Percentiles rank a stretch among this genome's conserved stretches.
These are phyloP conservation scores for Drosophila fuyamai DNA, from an alignment of 1,140 invertebrate genomes.

Conservation along the genomic window DNA sequence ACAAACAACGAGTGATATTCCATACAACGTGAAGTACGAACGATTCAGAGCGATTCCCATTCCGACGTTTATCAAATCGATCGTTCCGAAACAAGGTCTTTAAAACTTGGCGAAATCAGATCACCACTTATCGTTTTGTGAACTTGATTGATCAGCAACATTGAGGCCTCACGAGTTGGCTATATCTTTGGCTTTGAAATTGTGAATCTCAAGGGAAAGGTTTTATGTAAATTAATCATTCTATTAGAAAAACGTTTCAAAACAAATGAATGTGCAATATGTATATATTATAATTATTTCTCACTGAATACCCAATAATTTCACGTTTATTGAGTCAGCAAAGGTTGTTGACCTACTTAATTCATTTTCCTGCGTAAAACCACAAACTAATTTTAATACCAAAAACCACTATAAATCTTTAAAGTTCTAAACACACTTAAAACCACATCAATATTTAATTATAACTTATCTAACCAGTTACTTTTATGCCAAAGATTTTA, in stretches of 20 bases:
- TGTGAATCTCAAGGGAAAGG: slow-evolving; percentile 10
- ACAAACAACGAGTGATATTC: slow-evolving; percentile 16
- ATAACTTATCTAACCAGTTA: no score
- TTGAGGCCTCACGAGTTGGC: slow-evolving; percentile 25
- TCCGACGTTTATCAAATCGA: slow-evolving; percentile 19
- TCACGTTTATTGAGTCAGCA: no score
- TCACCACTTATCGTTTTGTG: slow-evolving; percentile 20
- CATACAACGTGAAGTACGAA: slow-evolving; percentile 9
- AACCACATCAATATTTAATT: not conserved
- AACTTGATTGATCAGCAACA: slow-evolving; percentile 42
- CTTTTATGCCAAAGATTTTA: slow-evolving; percentile 2
- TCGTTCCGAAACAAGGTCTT: slow-evolving; percentile 33
- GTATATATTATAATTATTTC: no score
- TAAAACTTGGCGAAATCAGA: slow-evolving; percentile 29
- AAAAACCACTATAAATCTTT: no score
- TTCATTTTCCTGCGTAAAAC: not conserved
- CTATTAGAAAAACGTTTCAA: no score
- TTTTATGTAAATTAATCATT: no score
- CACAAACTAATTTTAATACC: not conserved
- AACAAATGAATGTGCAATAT: no score
- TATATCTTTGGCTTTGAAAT: slow-evolving; percentile 31
- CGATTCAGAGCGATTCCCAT: slow-evolving; percentile 23
- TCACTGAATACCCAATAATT: no score
- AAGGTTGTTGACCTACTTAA: not conserved
- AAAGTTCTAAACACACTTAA: no score